Percentiles rank a stretch among this genome's conserved stretches.
Evolutionary conservation across 2,113 vertebrate genomes (phyloP).

Genomic region (Pterophyllum scalare): DNA sequence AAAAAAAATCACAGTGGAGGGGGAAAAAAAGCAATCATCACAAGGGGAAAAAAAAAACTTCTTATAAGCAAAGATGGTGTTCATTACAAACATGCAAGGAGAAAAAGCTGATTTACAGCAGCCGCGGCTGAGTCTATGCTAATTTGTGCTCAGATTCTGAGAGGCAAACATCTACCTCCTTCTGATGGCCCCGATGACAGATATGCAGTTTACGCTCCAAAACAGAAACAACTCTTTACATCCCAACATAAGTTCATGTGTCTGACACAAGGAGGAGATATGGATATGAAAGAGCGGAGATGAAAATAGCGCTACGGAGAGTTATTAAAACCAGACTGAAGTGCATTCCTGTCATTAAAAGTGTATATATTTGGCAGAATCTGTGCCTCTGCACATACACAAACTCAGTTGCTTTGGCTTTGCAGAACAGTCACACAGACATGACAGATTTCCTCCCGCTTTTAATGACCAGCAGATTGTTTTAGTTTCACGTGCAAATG

Average conservation of each 20-base stretch:
- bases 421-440: neutral
- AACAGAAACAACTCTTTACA: constrained; percentile 8
- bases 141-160: constrained; percentile 38
- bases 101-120: constrained; percentile 52
- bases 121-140: constrained; percentile 41
- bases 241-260: neutral
- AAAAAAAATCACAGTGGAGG: neutral
- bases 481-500: neutral
- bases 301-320: neutral
- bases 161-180: constrained; percentile 39
- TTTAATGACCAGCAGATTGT: neutral
- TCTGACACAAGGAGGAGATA: neutral
- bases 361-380: neutral
- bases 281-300: neutral
- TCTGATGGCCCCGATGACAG: constrained; percentile 17
- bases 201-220: neutral
- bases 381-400: neutral
- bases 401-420: neutral
- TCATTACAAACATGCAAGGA: constrained; percentile 44
- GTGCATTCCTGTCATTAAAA: constrained; percentile 15
- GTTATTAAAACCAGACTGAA: neutral
- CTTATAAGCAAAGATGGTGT: constrained; percentile 50
- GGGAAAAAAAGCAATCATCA: constrained; percentile 43
- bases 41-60: constrained; percentile 26
- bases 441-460: neutral